Evolutionary conservation across 2,888 invertebrate genomes (phyloP).

Genomic region (Drosophila lutescens): DNA sequence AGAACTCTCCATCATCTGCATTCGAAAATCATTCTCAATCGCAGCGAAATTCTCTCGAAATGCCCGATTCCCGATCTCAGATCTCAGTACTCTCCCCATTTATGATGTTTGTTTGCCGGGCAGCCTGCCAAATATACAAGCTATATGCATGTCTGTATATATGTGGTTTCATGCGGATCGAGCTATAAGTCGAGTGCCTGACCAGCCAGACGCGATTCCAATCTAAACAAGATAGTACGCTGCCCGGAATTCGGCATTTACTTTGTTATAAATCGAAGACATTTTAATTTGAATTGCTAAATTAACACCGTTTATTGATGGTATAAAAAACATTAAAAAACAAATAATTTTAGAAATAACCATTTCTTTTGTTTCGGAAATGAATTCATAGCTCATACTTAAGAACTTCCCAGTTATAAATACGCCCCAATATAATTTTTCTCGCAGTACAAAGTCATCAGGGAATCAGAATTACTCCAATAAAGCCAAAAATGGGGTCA

Average conservation of each 20-base stretch:
- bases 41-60: constrained; percentile 49
- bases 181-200: neutral
- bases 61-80: constrained; percentile 43
- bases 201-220: constrained; percentile 1
- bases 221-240: constrained; percentile 12
- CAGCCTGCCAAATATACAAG: constrained; percentile 55
- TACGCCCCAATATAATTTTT: neutral
- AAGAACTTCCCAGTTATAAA: neutral
- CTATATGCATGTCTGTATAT: neutral
- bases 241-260: neutral
- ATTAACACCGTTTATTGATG: constrained; percentile 15
- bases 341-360: too few relatives aligned
- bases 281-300: constrained; percentile 1
- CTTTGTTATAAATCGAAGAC: neutral
- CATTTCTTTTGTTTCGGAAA: too few relatives aligned
- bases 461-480: neutral
- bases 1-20: constrained; percentile 24
- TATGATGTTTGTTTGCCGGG: constrained; percentile 49
- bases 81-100: constrained; percentile 40
- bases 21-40: constrained; percentile 8
- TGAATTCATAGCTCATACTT: neutral
- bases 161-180: neutral
- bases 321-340: neutral
- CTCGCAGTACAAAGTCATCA: neutral
- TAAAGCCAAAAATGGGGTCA: neutral